Base-by-base conservation (phyloP, 2,113 vertebrate genomes). In the Sterna hirundo region DNA sequence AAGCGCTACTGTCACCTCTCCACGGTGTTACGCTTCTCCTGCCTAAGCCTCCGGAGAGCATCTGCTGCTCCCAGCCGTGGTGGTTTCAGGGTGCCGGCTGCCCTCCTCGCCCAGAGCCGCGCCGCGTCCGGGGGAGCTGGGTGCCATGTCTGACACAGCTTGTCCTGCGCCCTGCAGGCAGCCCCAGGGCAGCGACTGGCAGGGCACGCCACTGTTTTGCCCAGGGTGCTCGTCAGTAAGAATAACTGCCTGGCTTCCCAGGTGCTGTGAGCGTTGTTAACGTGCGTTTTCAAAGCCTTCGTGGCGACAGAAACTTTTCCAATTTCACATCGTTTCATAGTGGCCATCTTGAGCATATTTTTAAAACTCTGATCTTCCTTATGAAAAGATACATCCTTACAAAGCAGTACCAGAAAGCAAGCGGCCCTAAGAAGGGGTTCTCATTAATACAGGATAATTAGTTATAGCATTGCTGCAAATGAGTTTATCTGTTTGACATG, bases 81-180 rank as follows among this genome's bases (percentile, higher is more conserved):
- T 13, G 23, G 16, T 40, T 46, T 55, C 47, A 60, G 52, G 40
- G 23, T 40, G 42, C 9, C 2, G 0, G 14, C 23, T 38, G 13
- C 23, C 47, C 23, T n/a, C 23, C 30, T 38, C 4, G 0, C 30
- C 11, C 46, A 38, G 57, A 66, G 25, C 55, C 49, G 15, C 18
- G 5, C 1, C 3, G 1, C 19, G 11, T 21, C 18, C 5, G 18
- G 15, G 6, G 34, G 7, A 70, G 9, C 15, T 84, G 13, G 1
- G 0, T 14, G 15, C 2, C 1, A 2, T 38, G 44, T 71, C 64
- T 36, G 32, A 61, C 17, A 14, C 29, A 29, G n/a, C 14, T 49
- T 11, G 0, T 62, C 30, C 36, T n/a, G 29, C 8, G 15, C n/a
- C 68, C 15, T 38, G 40, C 47, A 49, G 81, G 58, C 19, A 47